Evolutionary conservation across 1,140 invertebrate genomes (phyloP), one percentile per base, ranked within the genome.

Genomic region (Hestina assimilis): DNA sequence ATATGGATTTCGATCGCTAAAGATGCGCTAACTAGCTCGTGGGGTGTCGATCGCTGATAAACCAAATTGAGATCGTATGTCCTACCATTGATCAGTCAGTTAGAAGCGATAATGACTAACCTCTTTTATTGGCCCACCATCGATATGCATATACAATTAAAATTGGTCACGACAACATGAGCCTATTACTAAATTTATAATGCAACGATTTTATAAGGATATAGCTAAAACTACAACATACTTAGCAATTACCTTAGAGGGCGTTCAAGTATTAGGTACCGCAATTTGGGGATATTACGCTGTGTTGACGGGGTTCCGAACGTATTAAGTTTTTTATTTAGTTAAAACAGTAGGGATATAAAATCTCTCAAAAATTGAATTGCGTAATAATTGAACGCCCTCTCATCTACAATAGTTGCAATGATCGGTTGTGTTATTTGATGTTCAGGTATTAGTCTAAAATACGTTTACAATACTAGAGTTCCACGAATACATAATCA

Each of bases 1-100:
- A 56, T 35, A 46, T 45, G 28, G 59, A 59, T 58, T 63, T 38
- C 47, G 58, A 33, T 23, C 48, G 28, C 52, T 68, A 66, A 70
- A 72, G 74, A 72, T 75, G 69, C 73, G 62, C 80, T 83, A 87
- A 83, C 79, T 87, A 82, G 75, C 77, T 72, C 63, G 47, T 56
- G 56, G 67, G 68, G 79, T 79, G 76, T 74, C 59, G 74, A 83
- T 85, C 66, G 31, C 38, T 54, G 76, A 84, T 83, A 87, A 81
- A 63, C 81, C 79, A 73, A 84, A 85, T 84, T 83, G 81, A 85
- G 84, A 79, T 67, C 69, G 66, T 74, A 76, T 53, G 63, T 69
- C 40, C 26, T 50, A 43, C 81, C 72, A 82, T 84, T 82, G 77
- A 84, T 82, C 81, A 80, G 81, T 84, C 81, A 82, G 72, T 84